Base-by-base conservation (phyloP, 2,113 vertebrate species). In the Suncus etruscus region DNA sequence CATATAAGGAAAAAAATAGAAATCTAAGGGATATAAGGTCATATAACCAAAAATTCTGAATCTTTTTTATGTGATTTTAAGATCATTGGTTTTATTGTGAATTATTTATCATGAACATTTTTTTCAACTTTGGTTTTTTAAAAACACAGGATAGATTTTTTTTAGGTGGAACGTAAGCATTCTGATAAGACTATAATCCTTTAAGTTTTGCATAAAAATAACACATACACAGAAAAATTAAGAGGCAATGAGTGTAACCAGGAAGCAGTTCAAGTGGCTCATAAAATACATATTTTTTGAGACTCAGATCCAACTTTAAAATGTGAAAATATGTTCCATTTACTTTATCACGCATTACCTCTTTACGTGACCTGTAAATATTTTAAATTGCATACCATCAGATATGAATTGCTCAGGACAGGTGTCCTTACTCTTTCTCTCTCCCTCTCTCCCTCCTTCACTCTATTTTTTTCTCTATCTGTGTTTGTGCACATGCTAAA, bases 321-420 rank as follows among this genome's bases (percentile, higher is more conserved):
- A 54, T 22, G 51, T 66, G 31, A 45, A 81, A 87, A 65, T 65
- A 0, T 87, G 76, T 72, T 65, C 5, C 39, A 39, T 39, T 25
- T 75, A 61, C 63, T 70, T 86, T 24, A 83, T 45, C 79, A 82
- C 25, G 66, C 32, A 58, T 51, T 11, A 65, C 3, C 9, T 72
- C 77, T 78, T 83, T 31, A 85, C 32, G 31, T 27, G 27, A 50
- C 54, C 54, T 14, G 11, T 50, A n/a, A 74, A 39, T 78, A 84
- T 45, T 65, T 91, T 66, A 86, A 69, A 25, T 66, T 81, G 25
- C 7, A 89, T 86, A 66, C 82, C 31, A 65, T 75, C n/a, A 89
- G 50, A 78, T 89, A 69, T 31, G 39, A 29, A 70, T 8, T 54
- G 20, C 50, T 69, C 61, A 9, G 15, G 20, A 69, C 29, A 77